Conservation (phyloP, 92 coral and sea anemone species). For the Porites divaricata region DNA sequence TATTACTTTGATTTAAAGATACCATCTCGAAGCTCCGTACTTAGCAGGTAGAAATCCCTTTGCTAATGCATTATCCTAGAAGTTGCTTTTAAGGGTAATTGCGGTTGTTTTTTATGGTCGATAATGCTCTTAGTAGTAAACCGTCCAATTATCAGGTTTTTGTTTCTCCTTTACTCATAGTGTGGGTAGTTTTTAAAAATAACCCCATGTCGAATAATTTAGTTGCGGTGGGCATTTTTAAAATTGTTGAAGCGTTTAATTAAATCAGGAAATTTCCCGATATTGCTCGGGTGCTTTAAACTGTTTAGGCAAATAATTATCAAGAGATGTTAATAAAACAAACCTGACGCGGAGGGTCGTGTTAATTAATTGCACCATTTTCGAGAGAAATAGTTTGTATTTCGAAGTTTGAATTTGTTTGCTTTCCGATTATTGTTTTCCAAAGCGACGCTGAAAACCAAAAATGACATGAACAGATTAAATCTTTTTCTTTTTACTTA, state of each 20-base stretch:
- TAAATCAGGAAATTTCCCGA: conserved; percentile 8
- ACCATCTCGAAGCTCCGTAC: not conserved
- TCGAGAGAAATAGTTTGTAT: conserved; percentile 16
- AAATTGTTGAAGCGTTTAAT: not conserved
- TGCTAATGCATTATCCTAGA: not conserved
- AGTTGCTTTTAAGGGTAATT: not conserved
- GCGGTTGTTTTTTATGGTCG: not conserved
- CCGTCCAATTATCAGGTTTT: conserved; percentile 22
- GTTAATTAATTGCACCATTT: conserved; percentile 24
- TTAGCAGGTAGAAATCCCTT: not conserved
- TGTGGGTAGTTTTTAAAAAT: not conserved
- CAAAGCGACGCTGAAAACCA: conserved; percentile 19
- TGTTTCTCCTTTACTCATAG: not conserved
- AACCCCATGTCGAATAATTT: not conserved
- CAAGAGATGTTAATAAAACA: conserved; percentile 4
- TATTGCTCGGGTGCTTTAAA: not conserved
- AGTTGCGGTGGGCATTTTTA: not conserved
- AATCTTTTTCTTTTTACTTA: not conserved
- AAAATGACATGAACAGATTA: not conserved
- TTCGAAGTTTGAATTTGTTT: conserved; percentile 10
- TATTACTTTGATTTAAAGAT: not conserved
- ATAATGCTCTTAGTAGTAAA: not conserved
- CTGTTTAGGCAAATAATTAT: conserved; percentile 15
- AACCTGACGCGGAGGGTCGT: not conserved
- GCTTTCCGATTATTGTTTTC: conserved; percentile 13